Evolutionary conservation across 2,888 invertebrate species (phyloP).

Genomic region (Marasmarcha lunaedactyla): DNA sequence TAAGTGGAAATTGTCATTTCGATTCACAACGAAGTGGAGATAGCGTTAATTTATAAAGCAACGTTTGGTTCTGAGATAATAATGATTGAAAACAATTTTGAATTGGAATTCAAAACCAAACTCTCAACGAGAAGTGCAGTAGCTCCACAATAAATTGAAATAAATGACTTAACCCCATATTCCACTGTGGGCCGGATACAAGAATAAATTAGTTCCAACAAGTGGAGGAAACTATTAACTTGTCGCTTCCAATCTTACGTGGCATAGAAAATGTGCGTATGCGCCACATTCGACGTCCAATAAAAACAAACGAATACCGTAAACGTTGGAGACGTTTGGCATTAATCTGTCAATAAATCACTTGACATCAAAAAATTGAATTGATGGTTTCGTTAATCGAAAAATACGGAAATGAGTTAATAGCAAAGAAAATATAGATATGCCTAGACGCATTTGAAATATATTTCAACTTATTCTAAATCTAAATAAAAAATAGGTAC

Average conservation of each 20-base stretch:
- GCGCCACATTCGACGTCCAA: constrained; percentile 18
- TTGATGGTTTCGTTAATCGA: no score
- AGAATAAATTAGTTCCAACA: constrained; percentile 14
- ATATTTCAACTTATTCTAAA: no score
- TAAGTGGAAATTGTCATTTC: constrained; percentile 20
- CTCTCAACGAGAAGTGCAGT: no score
- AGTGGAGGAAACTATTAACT: constrained; percentile 60
- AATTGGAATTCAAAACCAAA: no score
- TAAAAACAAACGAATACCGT: constrained; percentile 31
- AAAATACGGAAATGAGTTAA: no score
- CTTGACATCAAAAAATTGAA: constrained; percentile 14
- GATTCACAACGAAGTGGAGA: not conserved
- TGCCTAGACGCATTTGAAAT: no score
- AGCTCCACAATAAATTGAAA: no score
- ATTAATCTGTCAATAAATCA: constrained; percentile 12
- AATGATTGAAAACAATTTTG: no score
- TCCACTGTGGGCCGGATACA: constrained; percentile 14
- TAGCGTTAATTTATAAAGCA: not conserved
- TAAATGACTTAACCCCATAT: not conserved
- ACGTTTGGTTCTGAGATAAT: not conserved
- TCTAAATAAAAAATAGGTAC: no score
- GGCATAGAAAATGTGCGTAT: constrained; percentile 34
- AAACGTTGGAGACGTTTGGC: no score
- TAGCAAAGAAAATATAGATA: no score
- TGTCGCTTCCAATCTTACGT: constrained; percentile 46